phyloP scores from a whole-genome alignment of 1,140 invertebrate genomes.

The Calliphora vicina region DNA sequence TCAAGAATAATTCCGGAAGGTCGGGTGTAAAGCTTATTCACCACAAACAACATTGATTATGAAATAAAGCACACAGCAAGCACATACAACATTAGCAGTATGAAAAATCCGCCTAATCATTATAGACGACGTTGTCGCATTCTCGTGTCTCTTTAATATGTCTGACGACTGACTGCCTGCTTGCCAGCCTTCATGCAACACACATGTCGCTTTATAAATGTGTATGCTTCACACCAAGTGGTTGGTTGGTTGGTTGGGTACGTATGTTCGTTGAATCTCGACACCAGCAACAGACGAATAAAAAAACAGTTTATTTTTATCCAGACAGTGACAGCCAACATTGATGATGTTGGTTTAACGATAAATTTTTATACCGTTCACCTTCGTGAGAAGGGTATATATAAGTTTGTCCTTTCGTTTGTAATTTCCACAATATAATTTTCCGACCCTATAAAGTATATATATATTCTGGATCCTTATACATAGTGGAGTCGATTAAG shows the following conservation, averaged over 20 bases:
- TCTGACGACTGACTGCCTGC: not conserved
- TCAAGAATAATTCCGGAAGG: slow-evolving; percentile 6
- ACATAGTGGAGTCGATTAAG: too few species aligned
- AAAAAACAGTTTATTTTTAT: not conserved
- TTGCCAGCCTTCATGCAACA: not conserved
- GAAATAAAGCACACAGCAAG: not conserved
- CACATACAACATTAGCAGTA: not conserved
- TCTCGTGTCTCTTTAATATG: not conserved
- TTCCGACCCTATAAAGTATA: too few species aligned
- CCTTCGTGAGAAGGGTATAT: too few species aligned
- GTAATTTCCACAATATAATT: too few species aligned
- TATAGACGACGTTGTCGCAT: not conserved
- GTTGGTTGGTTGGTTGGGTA: too few species aligned
- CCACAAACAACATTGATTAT: not conserved
- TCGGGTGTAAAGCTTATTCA: slow-evolving; percentile 3
- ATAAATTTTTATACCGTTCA: too few species aligned
- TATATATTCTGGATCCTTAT: too few species aligned
- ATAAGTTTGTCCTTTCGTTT: too few species aligned
- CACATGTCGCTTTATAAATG: too few species aligned
- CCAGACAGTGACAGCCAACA: not conserved
- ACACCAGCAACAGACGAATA: not conserved
- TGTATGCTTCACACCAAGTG: not conserved
- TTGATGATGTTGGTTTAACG: not conserved
- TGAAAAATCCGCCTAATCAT: not conserved
- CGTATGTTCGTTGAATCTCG: not conserved